Evolutionary conservation across 2,113 vertebrate species (phyloP).

Genomic region (Ctenodactylus gundi): DNA sequence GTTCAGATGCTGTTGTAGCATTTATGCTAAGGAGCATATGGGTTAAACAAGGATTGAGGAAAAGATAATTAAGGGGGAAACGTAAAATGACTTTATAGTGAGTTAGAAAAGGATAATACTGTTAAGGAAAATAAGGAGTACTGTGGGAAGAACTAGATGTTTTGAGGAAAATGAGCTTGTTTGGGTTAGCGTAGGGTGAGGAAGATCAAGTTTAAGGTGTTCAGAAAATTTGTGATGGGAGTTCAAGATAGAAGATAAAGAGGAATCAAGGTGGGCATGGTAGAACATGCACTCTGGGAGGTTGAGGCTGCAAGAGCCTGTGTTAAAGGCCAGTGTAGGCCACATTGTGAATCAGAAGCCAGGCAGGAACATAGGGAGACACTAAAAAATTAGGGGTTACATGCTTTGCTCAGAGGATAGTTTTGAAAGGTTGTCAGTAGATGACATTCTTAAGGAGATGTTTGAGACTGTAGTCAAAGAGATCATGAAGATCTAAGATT

Average conservation of each 20-base stretch:
- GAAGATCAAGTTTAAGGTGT: background rate
- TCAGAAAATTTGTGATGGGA: background rate
- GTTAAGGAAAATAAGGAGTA: background rate
- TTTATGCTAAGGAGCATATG: background rate
- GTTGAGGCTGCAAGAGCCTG: background rate
- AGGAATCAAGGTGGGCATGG: background rate
- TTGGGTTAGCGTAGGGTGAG: background rate
- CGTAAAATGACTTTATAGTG: background rate
- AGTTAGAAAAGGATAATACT: background rate
- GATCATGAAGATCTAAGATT: background rate
- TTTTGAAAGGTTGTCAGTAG: conserved; percentile 12
- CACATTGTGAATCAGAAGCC: background rate
- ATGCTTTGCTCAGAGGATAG: background rate
- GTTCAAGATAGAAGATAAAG: background rate
- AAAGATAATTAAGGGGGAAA: conserved; percentile 29
- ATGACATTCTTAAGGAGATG: background rate
- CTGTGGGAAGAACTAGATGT: background rate
- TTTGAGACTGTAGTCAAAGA: background rate
- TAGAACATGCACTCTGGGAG: background rate
- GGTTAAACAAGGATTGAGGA: background rate
- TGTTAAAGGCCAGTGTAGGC: background rate
- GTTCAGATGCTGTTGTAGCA: conserved; percentile 21
- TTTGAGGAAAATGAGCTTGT: background rate
- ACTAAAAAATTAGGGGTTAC: background rate
- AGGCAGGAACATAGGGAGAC: background rate